Evolutionary conservation across 2,113 vertebrate genomes (phyloP), one percentile per base, ranked within the genome.

Genomic region (Nyctibius bracteatus): DNA sequence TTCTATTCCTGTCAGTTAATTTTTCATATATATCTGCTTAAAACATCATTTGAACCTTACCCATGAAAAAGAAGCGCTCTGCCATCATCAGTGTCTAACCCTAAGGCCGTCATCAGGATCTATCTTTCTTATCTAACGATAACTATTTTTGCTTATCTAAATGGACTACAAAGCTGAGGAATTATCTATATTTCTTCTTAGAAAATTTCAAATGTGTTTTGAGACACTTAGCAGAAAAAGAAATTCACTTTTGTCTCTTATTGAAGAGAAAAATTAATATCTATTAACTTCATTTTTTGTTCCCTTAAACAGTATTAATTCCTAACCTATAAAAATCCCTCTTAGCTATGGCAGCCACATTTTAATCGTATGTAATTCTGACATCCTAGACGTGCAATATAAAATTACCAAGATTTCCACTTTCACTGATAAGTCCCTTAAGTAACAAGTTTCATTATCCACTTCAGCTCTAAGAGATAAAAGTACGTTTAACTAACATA

Each of bases 371-470:
- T 71, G 43, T 78, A 74, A 90, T 92, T 93, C 72, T 88, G 85
- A 86, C 59, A 88, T 23, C 30, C 31, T 49, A 95, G 59, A 93
- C 74, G 70, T n/a, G 30, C 14, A 86, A 67, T 2, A 5, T 11
- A 86, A 88, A 94, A 72, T 65, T 88, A 90, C 90, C 59, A 94
- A 73, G 78, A 86, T 31, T 93, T 90, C 18, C 51, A 71, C 39
- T 86, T 79, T 70, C 33, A 57, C 23, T 86, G 71, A 73, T 95
- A 93, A 90, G 10, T 83, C 85, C 51, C 51, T 88, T 93, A 95
- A 95, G 81, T 90, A 96, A 74, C 55, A 90, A 90, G 67, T 96
- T 95, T 92, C 79, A 88, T 96, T 97, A 95, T 78, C 59, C 39
- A 78, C 46, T 90, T 93, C 18, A 87, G 33, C 62, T 72, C 52